Conservation (phyloP, 1,140 invertebrate genomes). For the Drosophila nigrodunni region DNA sequence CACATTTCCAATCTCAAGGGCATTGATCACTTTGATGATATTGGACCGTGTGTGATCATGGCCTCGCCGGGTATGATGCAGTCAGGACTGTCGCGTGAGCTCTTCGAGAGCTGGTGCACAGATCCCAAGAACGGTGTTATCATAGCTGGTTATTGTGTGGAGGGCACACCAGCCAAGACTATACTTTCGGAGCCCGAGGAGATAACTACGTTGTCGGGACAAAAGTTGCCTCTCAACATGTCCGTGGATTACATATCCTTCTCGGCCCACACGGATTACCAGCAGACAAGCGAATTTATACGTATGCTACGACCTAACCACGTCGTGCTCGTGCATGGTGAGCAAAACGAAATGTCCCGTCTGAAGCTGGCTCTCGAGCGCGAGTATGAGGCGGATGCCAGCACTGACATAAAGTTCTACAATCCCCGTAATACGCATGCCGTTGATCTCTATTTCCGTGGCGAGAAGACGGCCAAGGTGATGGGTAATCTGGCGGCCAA, state of each 20-base stretch:
- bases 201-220: conserved; percentile 97
- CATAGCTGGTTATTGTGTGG: conserved; percentile 99
- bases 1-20: conserved; percentile 99
- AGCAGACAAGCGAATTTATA: conserved; percentile 99
- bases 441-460: conserved; percentile 96
- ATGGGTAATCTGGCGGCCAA: conserved; percentile 96
- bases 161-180: conserved; percentile 98
- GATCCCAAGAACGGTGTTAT: conserved; percentile 99
- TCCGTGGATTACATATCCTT: conserved; percentile 99
- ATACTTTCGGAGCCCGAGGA: conserved; percentile 99
- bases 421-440: conserved; percentile 98
- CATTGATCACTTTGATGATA: conserved; percentile 99
- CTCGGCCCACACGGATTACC: conserved; percentile 99
- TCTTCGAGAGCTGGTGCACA: conserved; percentile 99
- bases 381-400: conserved; percentile 96
- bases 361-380: conserved; percentile 96
- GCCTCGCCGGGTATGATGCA: conserved; percentile 99
- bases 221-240: conserved; percentile 98
- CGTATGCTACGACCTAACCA: conserved; percentile 96
- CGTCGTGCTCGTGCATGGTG: conserved; percentile 98
- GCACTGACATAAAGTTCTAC: conserved; percentile 95
- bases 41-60: conserved; percentile 99
- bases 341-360: conserved; percentile 99
- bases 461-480: conserved; percentile 99
- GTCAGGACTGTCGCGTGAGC: conserved; percentile 97